A percentile compares a stretch with the other conserved stretches of the same genome.
These are phyloP conservation scores for Lepisosteus oculatus DNA, from an alignment of 2,113 vertebrate genomes.

Conservation along the genomic window DNA sequence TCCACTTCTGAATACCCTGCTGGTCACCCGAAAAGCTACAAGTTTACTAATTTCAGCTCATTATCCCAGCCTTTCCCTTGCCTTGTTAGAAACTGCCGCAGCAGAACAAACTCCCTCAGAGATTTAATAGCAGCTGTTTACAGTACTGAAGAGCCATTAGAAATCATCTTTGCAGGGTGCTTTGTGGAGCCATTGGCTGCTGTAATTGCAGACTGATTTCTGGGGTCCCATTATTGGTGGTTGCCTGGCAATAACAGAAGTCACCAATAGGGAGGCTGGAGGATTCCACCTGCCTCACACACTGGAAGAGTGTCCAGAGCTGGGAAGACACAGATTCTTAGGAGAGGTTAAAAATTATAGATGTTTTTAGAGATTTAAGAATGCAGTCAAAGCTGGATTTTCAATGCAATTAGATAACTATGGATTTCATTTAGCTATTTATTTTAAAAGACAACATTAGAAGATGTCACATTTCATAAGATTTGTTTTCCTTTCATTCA, in stretches of 20 bases:
- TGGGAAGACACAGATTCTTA: too few species aligned
- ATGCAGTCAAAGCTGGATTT: too few species aligned
- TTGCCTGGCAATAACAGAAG: conserved; percentile 11
- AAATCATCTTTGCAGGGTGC: neutral
- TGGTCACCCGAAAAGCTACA: neutral
- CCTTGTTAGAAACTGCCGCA: neutral
- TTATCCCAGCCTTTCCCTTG: conserved; percentile 8
- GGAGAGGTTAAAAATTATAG: too few species aligned
- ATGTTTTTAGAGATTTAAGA: too few species aligned
- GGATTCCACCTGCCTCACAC: neutral
- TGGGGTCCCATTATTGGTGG: conserved; percentile 8
- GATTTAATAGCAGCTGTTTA: neutral
- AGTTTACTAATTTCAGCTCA: neutral
- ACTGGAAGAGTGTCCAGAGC: too few species aligned
- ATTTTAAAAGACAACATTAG: too few species aligned
- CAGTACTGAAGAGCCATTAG: neutral
- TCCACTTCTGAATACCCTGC: neutral
- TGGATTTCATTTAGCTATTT: too few species aligned
- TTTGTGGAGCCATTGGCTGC: conserved; percentile 1
- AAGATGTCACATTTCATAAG: neutral
- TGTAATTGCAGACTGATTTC: neutral
- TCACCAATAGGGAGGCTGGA: neutral
- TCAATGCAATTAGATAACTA: too few species aligned
- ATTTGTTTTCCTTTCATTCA: neutral
- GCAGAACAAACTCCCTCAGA: conserved; percentile 1